Evolutionary conservation across 1,140 invertebrate species (phyloP), one percentile per base, ranked within the genome.

Genomic region (Saccostrea cuccullata): DNA sequence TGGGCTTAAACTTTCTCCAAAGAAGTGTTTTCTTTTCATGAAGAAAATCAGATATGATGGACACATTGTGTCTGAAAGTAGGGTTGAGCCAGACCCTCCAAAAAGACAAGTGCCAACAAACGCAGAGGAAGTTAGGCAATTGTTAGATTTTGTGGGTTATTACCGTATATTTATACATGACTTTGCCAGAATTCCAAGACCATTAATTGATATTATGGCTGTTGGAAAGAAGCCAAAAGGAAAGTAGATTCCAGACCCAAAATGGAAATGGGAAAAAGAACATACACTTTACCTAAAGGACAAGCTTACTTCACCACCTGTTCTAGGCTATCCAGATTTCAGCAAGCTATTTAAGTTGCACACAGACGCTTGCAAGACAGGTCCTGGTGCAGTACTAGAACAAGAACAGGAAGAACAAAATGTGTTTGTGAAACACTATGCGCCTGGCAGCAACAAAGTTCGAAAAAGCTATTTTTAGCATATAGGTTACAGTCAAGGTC

Each of bases 1-100:
- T 83, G 87, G 85, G 0, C 55, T 91, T 3, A 90, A 90, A 85
- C 56, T 88, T 9, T 82, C 86, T 30, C 87, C 87, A 0, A 88
- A 56, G n/a, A 90, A 91, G 55, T 91, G 91, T 60, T 87, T 94
- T 60, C 96, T 96, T 90, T 93, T 93, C 23, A 88, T 92, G 83
- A 87, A 60, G 5, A 26, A 84, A 82, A 86, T 93, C 2, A 86
- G 70, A 20, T 92, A 92, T 82, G 73, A 93, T 0, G 93, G 93
- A 2, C 89, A 93, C 70, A 82, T 88, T n/a, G 88, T 94, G 15
- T 88, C 73, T n/a, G 56, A n/a, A 20, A 84, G 93, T 0, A 92
- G 90, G 20, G 83, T 93, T 47, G 60, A 86, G 17, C 47, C 91
- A 13, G 89, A 93, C 86, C 90, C 88, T 30, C 90, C 36, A 90